Evolutionary conservation across 2,113 vertebrate species (phyloP).

Genomic region (Peromyscus californicus): DNA sequence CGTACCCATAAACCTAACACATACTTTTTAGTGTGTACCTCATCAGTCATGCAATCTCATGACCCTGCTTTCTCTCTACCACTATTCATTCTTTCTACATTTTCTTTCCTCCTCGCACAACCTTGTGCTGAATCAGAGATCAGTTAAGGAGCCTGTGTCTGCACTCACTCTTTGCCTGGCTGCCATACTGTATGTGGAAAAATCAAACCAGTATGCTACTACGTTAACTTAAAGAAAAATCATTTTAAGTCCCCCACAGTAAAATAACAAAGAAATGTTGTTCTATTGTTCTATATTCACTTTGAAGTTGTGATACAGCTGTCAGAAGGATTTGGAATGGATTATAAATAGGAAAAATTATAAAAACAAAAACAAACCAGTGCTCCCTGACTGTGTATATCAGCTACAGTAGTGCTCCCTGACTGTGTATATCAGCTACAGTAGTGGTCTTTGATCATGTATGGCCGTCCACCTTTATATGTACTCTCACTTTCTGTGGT

Average conservation of each 20-base stretch:
- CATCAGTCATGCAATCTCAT: background rate
- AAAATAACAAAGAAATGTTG: background rate
- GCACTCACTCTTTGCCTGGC: background rate
- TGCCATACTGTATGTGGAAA: too few relatives aligned
- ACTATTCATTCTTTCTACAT: background rate
- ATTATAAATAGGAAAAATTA: conserved; percentile 40
- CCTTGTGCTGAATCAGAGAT: background rate
- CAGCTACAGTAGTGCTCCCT: background rate
- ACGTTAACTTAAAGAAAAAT: conserved; percentile 50
- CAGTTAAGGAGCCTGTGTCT: rapidly evolving
- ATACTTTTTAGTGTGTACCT: background rate
- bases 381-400: too few relatives aligned
- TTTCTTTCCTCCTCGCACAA: background rate
- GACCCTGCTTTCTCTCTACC: background rate
- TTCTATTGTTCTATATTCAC: background rate
- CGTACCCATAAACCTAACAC: background rate
- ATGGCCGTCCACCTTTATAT: too few relatives aligned
- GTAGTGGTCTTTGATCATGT: background rate
- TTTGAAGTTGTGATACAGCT: background rate
- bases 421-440: background rate
- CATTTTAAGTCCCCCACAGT: background rate
- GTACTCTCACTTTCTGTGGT: background rate
- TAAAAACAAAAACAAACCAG: background rate
- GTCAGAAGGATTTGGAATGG: conserved; percentile 18
- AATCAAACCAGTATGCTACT: conserved; percentile 13